Base-by-base conservation (phyloP, 1,140 invertebrate species). In the Onthophagus taurus region DNA sequence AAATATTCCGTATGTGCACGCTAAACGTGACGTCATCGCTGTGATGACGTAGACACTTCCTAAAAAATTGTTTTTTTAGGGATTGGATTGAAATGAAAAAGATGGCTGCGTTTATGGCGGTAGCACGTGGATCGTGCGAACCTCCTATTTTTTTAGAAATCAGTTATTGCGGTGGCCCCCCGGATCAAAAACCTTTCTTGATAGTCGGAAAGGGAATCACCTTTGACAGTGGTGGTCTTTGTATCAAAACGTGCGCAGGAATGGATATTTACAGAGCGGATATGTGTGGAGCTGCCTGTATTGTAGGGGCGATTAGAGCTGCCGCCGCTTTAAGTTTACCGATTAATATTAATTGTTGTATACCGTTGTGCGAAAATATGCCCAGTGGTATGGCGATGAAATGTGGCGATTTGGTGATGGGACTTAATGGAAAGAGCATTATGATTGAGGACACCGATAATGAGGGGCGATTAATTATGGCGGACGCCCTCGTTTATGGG, bases 251-350 rank as follows among this genome's bases (percentile, higher is more conserved):
- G 64, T 76, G 38, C 37, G 72, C 49, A 29, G 62, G 30, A 55
- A 75, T 90, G 85, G 75, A 78, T 36, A 72, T 76, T 46, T 88
- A 87, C 78, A 70, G 83, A 51, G 81, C 74, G 31, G 85, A 89
- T 58, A 89, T 90, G 86, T 81, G 80, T 20, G 88, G 88, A 24
- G 85, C 83, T 18, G 86, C 87, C 11, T 80, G 75, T 59, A 78
- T 81, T 6, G 72, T 80, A 8, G 75, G 75, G 1, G 66, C 80
- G 0, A 66, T 90, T 1, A 69, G 72, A 36, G 75, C 78, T 0
- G 66, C 78, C n/a, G 76, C 81, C 8, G 61, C 70, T 21, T 64
- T 89, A 0, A 74, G 77, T 57, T 47, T 85, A 1, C 78, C 80
- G 7, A 59, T 89, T 12, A 84, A 89, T 59, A 62, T 91, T 16